phyloP scores from a whole-genome alignment of 2,113 vertebrate genomes.

The Prionailurus bengalensis region DNA sequence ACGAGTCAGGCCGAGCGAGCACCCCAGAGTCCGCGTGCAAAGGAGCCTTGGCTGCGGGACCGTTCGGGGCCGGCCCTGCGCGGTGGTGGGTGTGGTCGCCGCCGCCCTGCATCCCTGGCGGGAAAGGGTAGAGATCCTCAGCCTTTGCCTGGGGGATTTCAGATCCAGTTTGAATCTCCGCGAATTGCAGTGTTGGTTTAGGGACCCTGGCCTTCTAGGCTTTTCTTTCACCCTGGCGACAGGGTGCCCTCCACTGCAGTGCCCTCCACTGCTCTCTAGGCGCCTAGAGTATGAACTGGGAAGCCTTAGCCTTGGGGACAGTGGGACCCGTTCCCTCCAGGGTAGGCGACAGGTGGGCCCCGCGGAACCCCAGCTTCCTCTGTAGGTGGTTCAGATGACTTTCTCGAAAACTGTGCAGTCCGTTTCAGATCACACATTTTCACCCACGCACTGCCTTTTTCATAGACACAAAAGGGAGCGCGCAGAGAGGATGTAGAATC shows the following conservation, averaged over 20 bases:
- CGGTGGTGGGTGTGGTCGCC: too few relatives aligned
- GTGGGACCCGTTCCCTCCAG: neutral
- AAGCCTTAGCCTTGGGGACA: neutral
- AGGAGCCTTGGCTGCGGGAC: neutral
- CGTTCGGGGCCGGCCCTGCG: fast-evolving
- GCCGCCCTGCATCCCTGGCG: fast-evolving
- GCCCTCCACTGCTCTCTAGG: neutral
- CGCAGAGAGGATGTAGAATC: fast-evolving
- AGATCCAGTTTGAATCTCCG: too few relatives aligned
- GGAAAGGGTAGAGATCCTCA: fast-evolving
- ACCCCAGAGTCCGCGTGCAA: neutral
- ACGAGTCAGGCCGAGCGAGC: neutral
- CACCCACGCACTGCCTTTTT: neutral
- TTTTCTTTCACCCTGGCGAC: neutral
- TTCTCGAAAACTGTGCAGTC: neutral
- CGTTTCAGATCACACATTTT: neutral
- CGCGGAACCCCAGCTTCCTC: neutral
- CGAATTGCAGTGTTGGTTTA: neutral
- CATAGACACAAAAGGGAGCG: neutral
- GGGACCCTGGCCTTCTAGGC: too few relatives aligned
- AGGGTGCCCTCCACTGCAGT: neutral
- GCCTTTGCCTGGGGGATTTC: too few relatives aligned
- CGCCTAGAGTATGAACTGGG: too few relatives aligned
- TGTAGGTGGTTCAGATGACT: neutral
- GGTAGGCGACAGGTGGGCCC: neutral